phyloP scores from a whole-genome alignment of 2,888 invertebrate genomes.

The Dusona sp. region DNA sequence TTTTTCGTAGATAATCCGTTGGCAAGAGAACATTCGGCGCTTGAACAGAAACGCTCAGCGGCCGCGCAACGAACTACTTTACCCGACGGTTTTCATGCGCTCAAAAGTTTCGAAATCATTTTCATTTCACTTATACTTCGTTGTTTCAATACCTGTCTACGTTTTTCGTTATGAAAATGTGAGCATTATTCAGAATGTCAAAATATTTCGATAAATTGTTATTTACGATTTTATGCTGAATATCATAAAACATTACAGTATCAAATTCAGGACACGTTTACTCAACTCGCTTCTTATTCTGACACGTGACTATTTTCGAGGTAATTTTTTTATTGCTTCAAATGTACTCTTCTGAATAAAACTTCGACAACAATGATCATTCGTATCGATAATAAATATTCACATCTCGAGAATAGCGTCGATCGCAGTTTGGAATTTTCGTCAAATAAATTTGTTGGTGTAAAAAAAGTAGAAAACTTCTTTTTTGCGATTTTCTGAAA shows the following conservation, averaged over 20 bases:
- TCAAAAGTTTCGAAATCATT: background rate
- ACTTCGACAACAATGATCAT: background rate
- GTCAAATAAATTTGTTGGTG: background rate
- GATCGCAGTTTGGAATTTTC: background rate
- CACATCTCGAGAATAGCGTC: no score
- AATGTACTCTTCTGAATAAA: background rate
- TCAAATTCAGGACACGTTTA: background rate
- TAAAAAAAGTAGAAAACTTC: no score
- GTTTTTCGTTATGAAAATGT: background rate
- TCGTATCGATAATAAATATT: no score
- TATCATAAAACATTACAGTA: background rate
- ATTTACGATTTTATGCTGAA: background rate
- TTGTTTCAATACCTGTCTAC: background rate
- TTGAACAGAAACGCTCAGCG: conserved; percentile 9
- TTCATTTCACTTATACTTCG: background rate
- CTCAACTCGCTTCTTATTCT: background rate
- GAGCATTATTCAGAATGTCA: background rate
- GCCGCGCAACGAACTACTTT: conserved; percentile 8
- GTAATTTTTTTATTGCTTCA: background rate
- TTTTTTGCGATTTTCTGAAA: no score
- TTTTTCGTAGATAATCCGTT: conserved; percentile 31
- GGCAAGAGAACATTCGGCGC: background rate
- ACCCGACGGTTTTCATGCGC: background rate
- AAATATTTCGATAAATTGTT: background rate
- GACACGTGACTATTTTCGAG: background rate